A percentile compares a stretch with the other conserved stretches of the same genome.
Conservation (phyloP, 1,140 invertebrate genomes). For the Tetragnatha versicolor region DNA sequence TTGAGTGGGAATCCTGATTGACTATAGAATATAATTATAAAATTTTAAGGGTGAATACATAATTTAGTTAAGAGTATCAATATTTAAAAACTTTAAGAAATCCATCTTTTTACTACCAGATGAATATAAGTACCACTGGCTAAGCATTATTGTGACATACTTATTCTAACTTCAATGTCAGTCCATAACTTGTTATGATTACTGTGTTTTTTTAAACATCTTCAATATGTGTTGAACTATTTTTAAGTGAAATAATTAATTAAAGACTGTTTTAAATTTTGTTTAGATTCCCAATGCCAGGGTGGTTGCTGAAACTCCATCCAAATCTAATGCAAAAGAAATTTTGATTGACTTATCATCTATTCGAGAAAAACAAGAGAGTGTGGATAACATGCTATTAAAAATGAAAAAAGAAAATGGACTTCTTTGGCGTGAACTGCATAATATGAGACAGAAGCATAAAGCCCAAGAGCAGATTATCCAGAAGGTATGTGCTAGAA, state of each 20-base stretch:
- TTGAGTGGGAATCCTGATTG: too few species aligned
- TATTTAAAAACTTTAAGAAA: too few species aligned
- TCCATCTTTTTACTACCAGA: too few species aligned
- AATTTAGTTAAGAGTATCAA: too few species aligned
- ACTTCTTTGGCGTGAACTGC: constrained; percentile 92
- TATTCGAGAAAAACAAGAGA: constrained; percentile 88
- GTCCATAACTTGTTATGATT: too few species aligned
- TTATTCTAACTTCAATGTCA: too few species aligned
- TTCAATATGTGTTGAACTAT: too few species aligned
- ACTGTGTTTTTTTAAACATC: too few species aligned
- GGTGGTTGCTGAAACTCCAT: constrained; percentile 11
- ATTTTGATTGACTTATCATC: constrained; percentile 86
- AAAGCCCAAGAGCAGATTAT: constrained; percentile 97
- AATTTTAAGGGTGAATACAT: too few species aligned
- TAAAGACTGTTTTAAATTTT: too few species aligned
- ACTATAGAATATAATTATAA: too few species aligned
- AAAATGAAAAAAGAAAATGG: constrained; percentile 96
- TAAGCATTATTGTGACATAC: neutral
- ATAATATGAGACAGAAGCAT: constrained; percentile 89
- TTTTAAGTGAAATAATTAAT: neutral
- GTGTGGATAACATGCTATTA: constrained; percentile 83
- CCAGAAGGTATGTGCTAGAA: constrained; percentile 94
- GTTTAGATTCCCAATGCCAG: constrained; percentile 43
- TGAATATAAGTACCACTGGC: too few species aligned
- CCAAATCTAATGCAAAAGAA: constrained; percentile 64